These are phyloP conservation scores for Falco concolor DNA, from an alignment of 2,797 vertebrate genomes.

Conservation along the genomic window DNA sequence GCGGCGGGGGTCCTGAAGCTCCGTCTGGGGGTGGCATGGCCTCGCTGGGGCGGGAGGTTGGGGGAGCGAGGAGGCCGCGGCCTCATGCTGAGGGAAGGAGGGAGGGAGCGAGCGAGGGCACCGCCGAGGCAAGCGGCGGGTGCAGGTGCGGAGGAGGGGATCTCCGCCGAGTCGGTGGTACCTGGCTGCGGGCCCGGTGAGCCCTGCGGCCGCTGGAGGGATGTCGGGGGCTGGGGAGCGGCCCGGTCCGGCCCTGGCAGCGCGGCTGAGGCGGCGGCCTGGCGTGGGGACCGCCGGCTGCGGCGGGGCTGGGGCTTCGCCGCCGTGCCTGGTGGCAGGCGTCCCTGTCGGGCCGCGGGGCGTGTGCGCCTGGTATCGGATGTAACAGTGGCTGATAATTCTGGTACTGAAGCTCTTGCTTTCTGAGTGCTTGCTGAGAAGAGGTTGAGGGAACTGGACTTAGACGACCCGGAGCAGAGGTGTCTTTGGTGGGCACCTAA, in stretches of 20 bases:
- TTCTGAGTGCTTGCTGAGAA: fast-evolving
- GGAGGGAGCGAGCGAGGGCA: too few species aligned
- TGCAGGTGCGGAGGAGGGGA: neutral
- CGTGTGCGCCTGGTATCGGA: fast-evolving
- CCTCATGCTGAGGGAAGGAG: neutral
- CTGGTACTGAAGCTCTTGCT: fast-evolving
- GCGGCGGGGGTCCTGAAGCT: too few species aligned
- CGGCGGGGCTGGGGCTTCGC: too few species aligned
- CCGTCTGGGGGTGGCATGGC: fast-evolving
- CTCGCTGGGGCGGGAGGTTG: fast-evolving
- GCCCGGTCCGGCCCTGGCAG: neutral
- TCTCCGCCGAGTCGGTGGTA: neutral
- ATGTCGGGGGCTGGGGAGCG: fast-evolving
- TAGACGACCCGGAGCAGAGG: fast-evolving
- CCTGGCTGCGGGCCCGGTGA: neutral
- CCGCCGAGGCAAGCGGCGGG: fast-evolving
- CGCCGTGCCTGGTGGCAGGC: too few species aligned
- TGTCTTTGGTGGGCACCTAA: fast-evolving
- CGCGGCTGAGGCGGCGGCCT: neutral
- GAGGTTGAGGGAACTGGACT: fast-evolving
- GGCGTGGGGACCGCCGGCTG: fast-evolving
- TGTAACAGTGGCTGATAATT: fast-evolving
- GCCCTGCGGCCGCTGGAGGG: neutral
- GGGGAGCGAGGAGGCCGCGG: neutral
- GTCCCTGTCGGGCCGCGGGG: fast-evolving